These are phyloP conservation scores for Aplodontia rufa DNA, from an alignment of 2,113 vertebrate genomes.

Conservation along the genomic window DNA sequence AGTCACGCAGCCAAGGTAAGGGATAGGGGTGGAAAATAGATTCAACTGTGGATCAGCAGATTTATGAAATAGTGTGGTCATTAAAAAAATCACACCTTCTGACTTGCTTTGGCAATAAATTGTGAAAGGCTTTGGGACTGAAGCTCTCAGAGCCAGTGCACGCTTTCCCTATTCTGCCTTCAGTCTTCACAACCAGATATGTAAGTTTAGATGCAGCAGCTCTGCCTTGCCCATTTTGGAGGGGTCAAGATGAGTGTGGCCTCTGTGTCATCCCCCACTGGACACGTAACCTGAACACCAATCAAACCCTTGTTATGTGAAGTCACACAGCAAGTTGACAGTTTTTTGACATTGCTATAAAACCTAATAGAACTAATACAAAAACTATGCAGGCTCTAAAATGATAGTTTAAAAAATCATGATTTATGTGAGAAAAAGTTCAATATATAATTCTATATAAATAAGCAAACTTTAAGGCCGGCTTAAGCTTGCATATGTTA, in stretches of 20 bases:
- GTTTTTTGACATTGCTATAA: background rate
- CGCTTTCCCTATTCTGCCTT: background rate
- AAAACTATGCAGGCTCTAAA: background rate
- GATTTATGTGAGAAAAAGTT: background rate
- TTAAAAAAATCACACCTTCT: background rate
- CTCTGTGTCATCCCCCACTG: background rate
- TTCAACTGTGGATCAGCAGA: background rate
- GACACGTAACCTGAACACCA: background rate
- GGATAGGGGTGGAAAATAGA: background rate
- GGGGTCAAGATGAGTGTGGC: background rate
- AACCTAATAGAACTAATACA: background rate
- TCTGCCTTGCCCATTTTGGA: background rate
- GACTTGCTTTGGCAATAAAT: background rate
- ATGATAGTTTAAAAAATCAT: background rate
- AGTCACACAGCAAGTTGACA: background rate
- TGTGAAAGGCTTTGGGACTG: background rate
- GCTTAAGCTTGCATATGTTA: background rate
- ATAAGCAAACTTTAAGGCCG: background rate
- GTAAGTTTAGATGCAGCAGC: background rate
- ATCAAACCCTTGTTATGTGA: background rate
- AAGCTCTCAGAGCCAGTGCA: background rate
- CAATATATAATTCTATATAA: background rate
- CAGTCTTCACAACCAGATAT: background rate
- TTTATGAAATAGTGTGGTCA: background rate
- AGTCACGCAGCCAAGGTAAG: background rate